A percentile compares a stretch with the other conserved stretches of the same genome.
These are phyloP conservation scores for Loriculus beryllinus DNA, from an alignment of 2,797 vertebrate species.

Conservation along the genomic window DNA sequence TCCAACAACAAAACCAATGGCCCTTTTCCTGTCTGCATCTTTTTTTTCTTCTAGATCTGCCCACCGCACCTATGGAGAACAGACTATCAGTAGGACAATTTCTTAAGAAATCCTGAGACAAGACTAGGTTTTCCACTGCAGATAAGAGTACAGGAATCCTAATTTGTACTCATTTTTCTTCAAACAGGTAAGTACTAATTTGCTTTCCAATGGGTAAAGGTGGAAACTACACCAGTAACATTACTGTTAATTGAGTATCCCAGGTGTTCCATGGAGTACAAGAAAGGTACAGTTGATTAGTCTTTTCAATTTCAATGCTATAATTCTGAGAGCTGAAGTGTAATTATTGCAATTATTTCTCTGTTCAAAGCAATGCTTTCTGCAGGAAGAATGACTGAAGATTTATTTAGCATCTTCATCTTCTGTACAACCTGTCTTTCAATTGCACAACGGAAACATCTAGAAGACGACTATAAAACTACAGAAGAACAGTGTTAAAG, in stretches of 20 bases:
- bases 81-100: slow-evolving; percentile 42
- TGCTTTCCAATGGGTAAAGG: neutral
- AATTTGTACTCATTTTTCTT: neutral
- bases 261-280: neutral
- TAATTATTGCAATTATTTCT: neutral
- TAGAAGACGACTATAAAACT: neutral
- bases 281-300: neutral
- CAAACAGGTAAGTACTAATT: neutral
- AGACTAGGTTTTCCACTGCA: neutral
- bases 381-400: neutral
- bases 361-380: neutral
- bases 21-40: slow-evolving; percentile 95
- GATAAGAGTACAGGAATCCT: neutral
- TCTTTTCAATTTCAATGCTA: neutral
- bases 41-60: slow-evolving; percentile 98
- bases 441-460: neutral
- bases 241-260: neutral
- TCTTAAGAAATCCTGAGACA: neutral
- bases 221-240: neutral
- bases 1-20: slow-evolving; percentile 98
- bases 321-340: neutral
- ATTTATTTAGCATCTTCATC: neutral
- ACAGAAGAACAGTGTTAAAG: neutral
- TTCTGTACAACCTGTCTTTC: neutral
- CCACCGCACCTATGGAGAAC: slow-evolving; percentile 90